Evolutionary conservation across 1,140 invertebrate species (phyloP).

Genomic region (Conus betulinus): DNA sequence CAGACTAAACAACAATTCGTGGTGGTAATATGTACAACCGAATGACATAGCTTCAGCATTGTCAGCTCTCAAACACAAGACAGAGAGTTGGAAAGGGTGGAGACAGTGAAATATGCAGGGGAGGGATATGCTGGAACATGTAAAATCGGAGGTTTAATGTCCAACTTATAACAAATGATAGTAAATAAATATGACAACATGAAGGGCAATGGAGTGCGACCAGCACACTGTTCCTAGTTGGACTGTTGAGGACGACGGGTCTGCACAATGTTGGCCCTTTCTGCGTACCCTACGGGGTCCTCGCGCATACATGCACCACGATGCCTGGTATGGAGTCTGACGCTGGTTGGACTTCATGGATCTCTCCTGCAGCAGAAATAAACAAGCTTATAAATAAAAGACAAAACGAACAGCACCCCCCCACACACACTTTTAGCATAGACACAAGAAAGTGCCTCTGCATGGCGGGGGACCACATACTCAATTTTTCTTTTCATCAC

Average conservation of each 20-base stretch:
- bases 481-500: too few relatives aligned
- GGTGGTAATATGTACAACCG: background rate
- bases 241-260: slow-evolving; percentile 53
- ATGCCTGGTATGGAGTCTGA: slow-evolving; percentile 91
- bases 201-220: background rate
- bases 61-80: too few relatives aligned
- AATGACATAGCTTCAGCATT: too few relatives aligned
- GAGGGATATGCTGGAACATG: background rate
- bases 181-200: background rate
- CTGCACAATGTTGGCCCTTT: slow-evolving; percentile 47
- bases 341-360: slow-evolving; percentile 75
- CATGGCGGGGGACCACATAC: too few relatives aligned
- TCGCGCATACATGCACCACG: slow-evolving; percentile 87
- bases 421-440: background rate
- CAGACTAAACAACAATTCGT: background rate
- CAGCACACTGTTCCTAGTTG: background rate
- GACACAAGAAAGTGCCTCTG: background rate
- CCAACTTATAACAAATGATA: background rate
- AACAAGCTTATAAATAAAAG: too few relatives aligned
- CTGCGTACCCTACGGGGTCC: slow-evolving; percentile 62
- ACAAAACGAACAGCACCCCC: background rate
- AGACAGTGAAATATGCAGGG: background rate
- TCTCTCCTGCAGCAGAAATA: slow-evolving; percentile 53
- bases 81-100: too few relatives aligned
- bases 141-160: background rate